These are phyloP conservation scores for Cyprinus carpio DNA, from an alignment of 2,113 vertebrate species.

Conservation along the genomic window DNA sequence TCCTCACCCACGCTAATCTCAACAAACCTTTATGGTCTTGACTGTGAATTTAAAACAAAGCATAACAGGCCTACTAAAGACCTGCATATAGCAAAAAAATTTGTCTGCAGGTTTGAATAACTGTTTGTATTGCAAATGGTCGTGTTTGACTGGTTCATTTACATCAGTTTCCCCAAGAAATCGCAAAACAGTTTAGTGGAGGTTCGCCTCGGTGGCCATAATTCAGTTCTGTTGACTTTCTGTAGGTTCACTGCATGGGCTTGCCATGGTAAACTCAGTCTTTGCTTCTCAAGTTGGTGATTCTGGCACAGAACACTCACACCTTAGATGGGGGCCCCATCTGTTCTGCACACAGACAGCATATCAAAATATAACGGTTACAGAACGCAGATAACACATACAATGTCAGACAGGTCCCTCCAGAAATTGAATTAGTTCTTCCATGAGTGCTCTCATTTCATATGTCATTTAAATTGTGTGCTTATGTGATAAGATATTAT, in stretches of 20 bases:
- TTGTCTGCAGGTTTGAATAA: not conserved
- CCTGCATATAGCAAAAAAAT: not conserved
- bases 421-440: not conserved
- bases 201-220: not conserved
- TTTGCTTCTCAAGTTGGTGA: not conserved
- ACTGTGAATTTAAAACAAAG: not conserved
- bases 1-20: conserved; percentile 33
- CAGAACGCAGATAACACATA: not conserved
- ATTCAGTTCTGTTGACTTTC: conserved; percentile 3
- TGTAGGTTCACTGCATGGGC: conserved; percentile 12
- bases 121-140: not conserved
- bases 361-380: not conserved
- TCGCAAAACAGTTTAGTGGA: not conserved
- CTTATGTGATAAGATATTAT: not conserved
- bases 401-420: not conserved
- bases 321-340: not conserved
- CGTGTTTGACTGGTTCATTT: not conserved
- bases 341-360: conserved; percentile 12
- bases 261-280: conserved; percentile 6
- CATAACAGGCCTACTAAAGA: not conserved
- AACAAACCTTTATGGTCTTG: not conserved
- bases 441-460: not conserved
- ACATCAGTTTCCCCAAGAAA: not conserved
- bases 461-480: not conserved
- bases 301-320: conserved; percentile 22